phyloP scores from a whole-genome alignment of 2,888 invertebrate genomes.

The Pseudococcus jackbeardsleyi region DNA sequence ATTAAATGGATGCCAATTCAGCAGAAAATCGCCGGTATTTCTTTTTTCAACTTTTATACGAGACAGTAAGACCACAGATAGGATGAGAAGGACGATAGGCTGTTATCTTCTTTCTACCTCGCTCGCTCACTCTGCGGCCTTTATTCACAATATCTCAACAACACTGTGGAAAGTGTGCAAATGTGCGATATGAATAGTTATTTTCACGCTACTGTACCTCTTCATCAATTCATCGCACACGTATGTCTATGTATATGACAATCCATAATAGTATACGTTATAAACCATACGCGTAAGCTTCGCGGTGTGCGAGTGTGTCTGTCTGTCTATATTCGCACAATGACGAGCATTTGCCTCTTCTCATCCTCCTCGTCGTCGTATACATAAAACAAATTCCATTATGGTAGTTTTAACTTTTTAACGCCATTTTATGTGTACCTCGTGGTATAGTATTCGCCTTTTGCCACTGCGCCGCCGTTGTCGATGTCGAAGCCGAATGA shows the following conservation, averaged over 20 bases:
- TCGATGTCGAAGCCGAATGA: background rate
- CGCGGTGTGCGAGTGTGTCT: background rate
- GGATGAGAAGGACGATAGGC: background rate
- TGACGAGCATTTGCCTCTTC: background rate
- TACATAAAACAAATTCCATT: slow-evolving; percentile 24
- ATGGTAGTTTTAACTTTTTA: slow-evolving; percentile 17
- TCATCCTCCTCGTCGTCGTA: background rate
- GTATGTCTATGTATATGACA: background rate
- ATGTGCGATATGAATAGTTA: slow-evolving; percentile 24
- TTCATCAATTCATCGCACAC: background rate
- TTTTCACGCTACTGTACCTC: slow-evolving; percentile 23
- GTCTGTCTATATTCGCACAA: background rate
- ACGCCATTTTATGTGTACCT: background rate
- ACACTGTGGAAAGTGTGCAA: background rate
- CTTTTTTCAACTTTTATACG: background rate
- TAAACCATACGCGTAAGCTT: background rate
- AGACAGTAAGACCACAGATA: background rate
- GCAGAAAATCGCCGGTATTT: no score
- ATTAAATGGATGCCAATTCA: no score
- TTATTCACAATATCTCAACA: background rate
- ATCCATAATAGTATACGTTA: background rate
- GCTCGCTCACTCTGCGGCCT: background rate
- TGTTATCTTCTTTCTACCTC: background rate
- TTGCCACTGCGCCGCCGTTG: background rate
- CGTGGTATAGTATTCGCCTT: background rate